Percentiles rank a stretch among this genome's conserved stretches.
Evolutionary conservation across 2,797 vertebrate species (phyloP).

Genomic region (Psittacula echo): DNA sequence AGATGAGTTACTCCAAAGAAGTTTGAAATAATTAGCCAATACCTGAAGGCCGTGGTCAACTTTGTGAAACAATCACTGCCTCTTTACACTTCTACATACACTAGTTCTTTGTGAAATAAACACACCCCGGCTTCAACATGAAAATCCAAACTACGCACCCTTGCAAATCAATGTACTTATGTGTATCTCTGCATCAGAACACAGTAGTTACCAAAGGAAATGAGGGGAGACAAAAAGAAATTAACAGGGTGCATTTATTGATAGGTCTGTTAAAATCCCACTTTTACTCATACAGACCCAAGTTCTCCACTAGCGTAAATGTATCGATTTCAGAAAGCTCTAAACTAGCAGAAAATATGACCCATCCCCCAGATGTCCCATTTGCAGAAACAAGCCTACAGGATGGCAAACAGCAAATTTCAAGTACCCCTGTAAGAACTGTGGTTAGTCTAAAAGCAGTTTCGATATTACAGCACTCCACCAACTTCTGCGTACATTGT

Average conservation of each 20-base stretch:
- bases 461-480: neutral
- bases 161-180: neutral
- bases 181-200: neutral
- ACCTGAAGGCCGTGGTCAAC: neutral
- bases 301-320: neutral
- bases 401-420: neutral
- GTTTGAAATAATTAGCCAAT: neutral
- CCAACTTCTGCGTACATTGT: neutral
- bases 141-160: neutral
- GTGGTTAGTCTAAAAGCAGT: neutral
- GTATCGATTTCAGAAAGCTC: neutral
- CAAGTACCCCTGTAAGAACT: neutral
- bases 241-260: neutral
- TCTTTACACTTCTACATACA: neutral
- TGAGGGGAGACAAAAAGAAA: neutral
- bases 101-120: neutral
- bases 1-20: neutral
- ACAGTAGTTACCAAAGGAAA: neutral
- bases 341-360: neutral
- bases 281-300: neutral
- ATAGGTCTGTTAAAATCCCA: neutral
- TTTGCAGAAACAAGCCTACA: neutral
- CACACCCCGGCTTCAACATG: neutral
- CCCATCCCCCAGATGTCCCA: neutral
- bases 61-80: neutral